These are phyloP conservation scores for Ctenoplectra terminalis DNA, from an alignment of 1,140 invertebrate genomes.

Conservation along the genomic window DNA sequence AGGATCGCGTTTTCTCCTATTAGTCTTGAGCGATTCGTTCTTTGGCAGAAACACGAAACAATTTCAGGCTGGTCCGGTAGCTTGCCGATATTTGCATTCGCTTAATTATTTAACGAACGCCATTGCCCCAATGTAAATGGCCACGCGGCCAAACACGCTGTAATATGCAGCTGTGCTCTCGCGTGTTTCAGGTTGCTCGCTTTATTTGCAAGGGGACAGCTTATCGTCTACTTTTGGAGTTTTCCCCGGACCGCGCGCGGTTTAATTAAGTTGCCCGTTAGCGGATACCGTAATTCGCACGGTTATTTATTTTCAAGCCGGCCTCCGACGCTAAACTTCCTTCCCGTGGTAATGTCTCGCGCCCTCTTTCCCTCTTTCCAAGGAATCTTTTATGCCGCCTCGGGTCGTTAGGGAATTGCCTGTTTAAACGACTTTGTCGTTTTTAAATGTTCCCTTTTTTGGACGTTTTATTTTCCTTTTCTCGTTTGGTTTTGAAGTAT, in stretches of 20 bases:
- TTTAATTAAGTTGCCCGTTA: conserved; percentile 43
- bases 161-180: conserved; percentile 8
- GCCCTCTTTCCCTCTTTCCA: neutral
- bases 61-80: neutral
- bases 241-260: neutral
- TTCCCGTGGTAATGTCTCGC: conserved; percentile 8
- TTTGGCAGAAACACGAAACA: neutral
- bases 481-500: neutral
- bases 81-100: conserved; percentile 28
- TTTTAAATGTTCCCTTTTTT: conserved; percentile 8
- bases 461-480: neutral
- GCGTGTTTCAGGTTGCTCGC: neutral
- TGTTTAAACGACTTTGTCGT: conserved; percentile 19
- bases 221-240: conserved; percentile 36
- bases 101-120: conserved; percentile 37
- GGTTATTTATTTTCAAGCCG: conserved; percentile 23
- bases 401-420: conserved; percentile 16
- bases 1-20: neutral
- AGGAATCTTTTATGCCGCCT: conserved; percentile 16
- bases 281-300: conserved; percentile 27
- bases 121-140: conserved; percentile 4
- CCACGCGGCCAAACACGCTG: conserved; percentile 16
- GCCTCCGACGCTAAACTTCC: neutral
- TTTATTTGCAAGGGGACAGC: conserved; percentile 25
- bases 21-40: neutral